Conservation (phyloP, 2,888 invertebrate species). For the Minunthozetes semirufus region DNA sequence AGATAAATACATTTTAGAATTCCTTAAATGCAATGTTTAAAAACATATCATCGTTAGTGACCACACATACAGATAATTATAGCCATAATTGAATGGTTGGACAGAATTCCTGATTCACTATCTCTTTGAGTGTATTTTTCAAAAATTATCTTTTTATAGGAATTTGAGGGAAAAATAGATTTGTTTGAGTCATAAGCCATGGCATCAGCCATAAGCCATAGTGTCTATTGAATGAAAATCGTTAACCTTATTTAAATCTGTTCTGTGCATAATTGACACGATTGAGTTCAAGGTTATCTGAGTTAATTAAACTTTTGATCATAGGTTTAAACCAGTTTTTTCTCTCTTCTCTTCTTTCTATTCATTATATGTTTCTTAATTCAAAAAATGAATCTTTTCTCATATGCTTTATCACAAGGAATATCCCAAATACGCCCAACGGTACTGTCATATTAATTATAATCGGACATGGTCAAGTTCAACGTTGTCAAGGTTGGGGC, state of each 20-base stretch:
- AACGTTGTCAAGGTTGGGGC: too few relatives aligned
- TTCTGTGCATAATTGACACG: conserved; percentile 21
- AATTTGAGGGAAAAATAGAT: neutral
- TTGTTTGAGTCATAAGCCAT: neutral
- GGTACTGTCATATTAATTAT: too few relatives aligned
- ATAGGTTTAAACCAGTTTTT: conserved; percentile 7
- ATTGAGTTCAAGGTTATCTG: conserved; percentile 26
- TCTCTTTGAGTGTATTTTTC: neutral
- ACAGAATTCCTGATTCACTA: neutral
- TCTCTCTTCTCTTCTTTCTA: neutral
- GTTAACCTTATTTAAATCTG: conserved; percentile 29
- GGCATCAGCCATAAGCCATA: neutral
- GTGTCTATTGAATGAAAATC: conserved; percentile 10
- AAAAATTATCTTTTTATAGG: neutral
- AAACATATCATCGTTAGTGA: too few relatives aligned
- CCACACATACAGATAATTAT: too few relatives aligned
- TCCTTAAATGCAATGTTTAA: too few relatives aligned
- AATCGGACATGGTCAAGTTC: too few relatives aligned
- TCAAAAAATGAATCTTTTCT: neutral
- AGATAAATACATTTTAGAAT: too few relatives aligned
- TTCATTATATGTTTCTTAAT: neutral
- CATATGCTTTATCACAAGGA: too few relatives aligned
- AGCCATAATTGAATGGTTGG: too few relatives aligned
- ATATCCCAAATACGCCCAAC: too few relatives aligned
- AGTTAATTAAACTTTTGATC: conserved; percentile 22